Evolutionary conservation across 2,888 invertebrate genomes (phyloP).

Genomic region (Fragum sueziense): DNA sequence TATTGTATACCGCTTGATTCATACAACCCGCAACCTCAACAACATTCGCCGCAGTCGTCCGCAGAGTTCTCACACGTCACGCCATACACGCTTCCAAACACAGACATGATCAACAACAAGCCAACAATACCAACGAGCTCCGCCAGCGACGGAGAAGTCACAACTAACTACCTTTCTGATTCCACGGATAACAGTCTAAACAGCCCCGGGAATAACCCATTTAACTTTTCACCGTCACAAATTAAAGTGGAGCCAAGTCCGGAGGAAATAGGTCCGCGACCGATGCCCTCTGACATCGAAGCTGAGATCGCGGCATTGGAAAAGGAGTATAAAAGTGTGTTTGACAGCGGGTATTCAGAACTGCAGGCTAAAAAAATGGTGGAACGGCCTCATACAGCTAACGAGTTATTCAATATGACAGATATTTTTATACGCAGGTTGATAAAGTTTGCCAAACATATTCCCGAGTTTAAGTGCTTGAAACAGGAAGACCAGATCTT

Average conservation of each 20-base stretch:
- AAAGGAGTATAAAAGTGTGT: constrained; percentile 62
- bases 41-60: background rate
- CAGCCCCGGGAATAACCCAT: constrained; percentile 18
- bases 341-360: constrained; percentile 72
- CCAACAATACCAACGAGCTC: constrained; percentile 24
- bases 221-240: constrained; percentile 26
- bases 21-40: background rate
- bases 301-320: constrained; percentile 61
- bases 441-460: constrained; percentile 85
- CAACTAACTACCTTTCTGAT: constrained; percentile 55
- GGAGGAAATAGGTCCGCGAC: constrained; percentile 45
- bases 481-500: constrained; percentile 96
- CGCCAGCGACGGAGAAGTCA: constrained; percentile 48
- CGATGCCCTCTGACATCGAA: constrained; percentile 56
- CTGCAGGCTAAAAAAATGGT: constrained; percentile 68
- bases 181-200: constrained; percentile 53
- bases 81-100: background rate
- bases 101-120: constrained; percentile 3
- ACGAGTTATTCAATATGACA: constrained; percentile 78
- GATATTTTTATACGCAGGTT: constrained; percentile 87
- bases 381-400: constrained; percentile 68
- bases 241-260: constrained; percentile 46
- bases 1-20: background rate
- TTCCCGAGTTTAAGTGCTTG: constrained; percentile 93
- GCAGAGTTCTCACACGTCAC: background rate